Base-by-base conservation (phyloP, 1,140 invertebrate species). In the Aphis craccivora region DNA sequence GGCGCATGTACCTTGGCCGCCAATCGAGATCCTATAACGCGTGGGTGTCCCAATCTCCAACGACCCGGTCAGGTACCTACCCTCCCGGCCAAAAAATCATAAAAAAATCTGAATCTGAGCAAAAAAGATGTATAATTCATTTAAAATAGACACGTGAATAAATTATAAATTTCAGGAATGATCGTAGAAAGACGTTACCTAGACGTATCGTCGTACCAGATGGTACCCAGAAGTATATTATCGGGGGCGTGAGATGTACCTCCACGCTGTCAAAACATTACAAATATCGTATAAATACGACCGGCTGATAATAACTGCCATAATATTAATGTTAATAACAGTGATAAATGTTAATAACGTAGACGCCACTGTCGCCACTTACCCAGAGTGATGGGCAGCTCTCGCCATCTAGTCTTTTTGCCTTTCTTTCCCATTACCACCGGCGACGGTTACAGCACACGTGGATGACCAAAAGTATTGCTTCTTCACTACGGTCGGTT, bases 341-440 rank as follows among this genome's bases (percentile, higher is more conserved):
- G 55, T 30, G 55, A 60, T 18, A 11, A 30, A 40, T 40, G 37
- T 3, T 40, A 40, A 40, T 40, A 40, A 40, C 37, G 48, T 51
- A 20, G 2, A 4, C 14, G 0, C 48, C n/a, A n/a, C n/a, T n/a
- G 3, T 11, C 30, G 2, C 25, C 5, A 55, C 91, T 93, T 86
- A 89, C 93, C 93, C 55, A 91, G 93, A 30, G 94, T 94, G 90
- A 94, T 94, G 45, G 94, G 94, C 93, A 94, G 94, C 76, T 94
- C 92, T 93, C 94, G 93, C 94, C 94, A 94, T 93, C 94, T 93
- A 37, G 94, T 94, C 93, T 94, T 94, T 93, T 94, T 94, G 37
- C 94, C 94, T 87, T 94, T 94, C 94, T 94, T 94, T 81, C 94
- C 94, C 94, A 94, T 94, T 93, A 93, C 48, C 37, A 55, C 48